Evolutionary conservation across 2,888 invertebrate species (phyloP), one percentile per base, ranked within the genome.

Genomic region (Epicampocera succincta): DNA sequence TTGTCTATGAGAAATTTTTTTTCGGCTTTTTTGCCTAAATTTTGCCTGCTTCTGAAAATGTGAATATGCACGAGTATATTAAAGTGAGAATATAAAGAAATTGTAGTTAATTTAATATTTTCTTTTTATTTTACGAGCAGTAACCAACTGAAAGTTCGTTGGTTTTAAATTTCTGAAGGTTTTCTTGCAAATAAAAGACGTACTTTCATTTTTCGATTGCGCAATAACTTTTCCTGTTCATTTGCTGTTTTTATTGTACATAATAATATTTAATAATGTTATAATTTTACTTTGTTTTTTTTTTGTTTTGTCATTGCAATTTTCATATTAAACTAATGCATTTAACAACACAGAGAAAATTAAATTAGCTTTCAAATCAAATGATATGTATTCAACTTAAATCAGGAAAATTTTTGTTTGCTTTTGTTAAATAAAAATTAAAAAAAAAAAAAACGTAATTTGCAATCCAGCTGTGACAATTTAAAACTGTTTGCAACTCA

Each of bases 391-490:
- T 50, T 15, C 19, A 71, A 54, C 56, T 48, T n/a, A 46, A 71
- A 15, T 42, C 17, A 63, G 33, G 44, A 63, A 73, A 65, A 56
- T 15, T 44, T 33, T 25, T 25, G 25, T n/a, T 52, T 12, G 17
- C 15, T 48, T 33, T 48, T 33, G 19, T 19, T 11, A 61, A 33
- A 52, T 48, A 69, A 63, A 40, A 25, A 29, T 50, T 3, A 58
- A 38, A 2, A 52, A 63, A 2, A 52, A 63, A 58, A 46, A 50
- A 38, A 71, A 66, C 15, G 63, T 58, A 69, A 74, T 75, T 71
- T 75, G 75, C 58, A 71, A 75, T 80, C 80, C 75, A 65, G 65
- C 69, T 80, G 71, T 60, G 80, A 75, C 80, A 75, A 75, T 44
- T 48, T 60, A 52, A 79, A 79, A 60, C 29, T 69, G 50, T 12